A percentile compares a stretch with the other conserved stretches of the same genome.
These are phyloP conservation scores for Sitta carolinensis DNA, from an alignment of 2,797 vertebrate species.

Conservation along the genomic window DNA sequence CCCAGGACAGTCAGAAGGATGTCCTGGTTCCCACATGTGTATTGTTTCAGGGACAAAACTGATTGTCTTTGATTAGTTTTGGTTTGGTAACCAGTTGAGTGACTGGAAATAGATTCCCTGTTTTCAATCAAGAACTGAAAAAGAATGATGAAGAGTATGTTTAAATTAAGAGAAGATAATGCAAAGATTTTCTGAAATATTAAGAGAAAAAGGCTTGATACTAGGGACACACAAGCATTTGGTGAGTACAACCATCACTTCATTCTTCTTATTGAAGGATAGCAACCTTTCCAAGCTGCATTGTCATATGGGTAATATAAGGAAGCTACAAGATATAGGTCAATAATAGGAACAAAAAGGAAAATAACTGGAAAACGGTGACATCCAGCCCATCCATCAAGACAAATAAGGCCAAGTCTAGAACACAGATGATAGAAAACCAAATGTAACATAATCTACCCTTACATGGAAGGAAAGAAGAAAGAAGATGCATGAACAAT, in stretches of 20 bases:
- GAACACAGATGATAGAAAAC: neutral
- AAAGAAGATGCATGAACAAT: neutral
- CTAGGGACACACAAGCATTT: neutral
- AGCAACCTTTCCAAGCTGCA: neutral
- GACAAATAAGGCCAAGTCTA: neutral
- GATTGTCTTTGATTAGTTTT: neutral
- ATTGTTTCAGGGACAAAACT: neutral
- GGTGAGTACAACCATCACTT: neutral
- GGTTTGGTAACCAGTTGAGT: neutral
- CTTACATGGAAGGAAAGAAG: neutral
- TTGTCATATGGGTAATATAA: neutral
- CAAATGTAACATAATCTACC: neutral
- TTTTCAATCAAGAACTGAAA: neutral
- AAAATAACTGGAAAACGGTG: neutral
- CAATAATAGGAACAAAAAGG: neutral
- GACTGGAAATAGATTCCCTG: neutral
- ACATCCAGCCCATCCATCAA: neutral
- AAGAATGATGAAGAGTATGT: neutral
- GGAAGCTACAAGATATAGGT: neutral
- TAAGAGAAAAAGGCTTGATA: neutral
- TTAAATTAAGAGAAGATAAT: neutral
- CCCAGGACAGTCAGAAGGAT: too few species aligned
- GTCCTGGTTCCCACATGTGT: neutral
- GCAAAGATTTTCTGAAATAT: neutral
- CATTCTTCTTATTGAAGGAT: neutral